phyloP scores from a whole-genome alignment of 2,888 invertebrate genomes.

The Andrena bucephala region DNA sequence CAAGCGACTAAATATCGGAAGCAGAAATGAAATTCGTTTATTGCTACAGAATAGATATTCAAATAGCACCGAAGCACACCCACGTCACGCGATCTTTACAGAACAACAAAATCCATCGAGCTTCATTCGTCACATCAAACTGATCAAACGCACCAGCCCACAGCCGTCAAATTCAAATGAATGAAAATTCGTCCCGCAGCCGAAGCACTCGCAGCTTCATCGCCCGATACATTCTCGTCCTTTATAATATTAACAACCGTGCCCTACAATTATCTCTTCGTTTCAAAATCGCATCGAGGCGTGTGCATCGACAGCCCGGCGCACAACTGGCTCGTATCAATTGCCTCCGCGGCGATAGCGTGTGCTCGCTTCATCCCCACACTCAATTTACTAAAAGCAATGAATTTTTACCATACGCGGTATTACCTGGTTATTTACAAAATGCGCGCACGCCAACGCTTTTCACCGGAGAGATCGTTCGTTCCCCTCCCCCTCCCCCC shows the following conservation, averaged over 20 bases:
- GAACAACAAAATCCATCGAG: too few species aligned
- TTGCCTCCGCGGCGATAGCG: slow-evolving; percentile 1
- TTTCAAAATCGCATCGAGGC: slow-evolving; percentile 9
- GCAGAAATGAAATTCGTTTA: too few species aligned
- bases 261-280: slow-evolving; percentile 19
- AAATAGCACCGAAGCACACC: too few species aligned
- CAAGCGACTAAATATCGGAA: too few species aligned
- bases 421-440: slow-evolving; percentile 56
- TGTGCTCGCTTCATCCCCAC: slow-evolving; percentile 12
- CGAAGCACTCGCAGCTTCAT: not conserved
- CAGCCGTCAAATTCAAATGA: not conserved
- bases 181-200: not conserved
- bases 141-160: not conserved
- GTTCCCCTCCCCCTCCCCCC: not conserved
- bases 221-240: slow-evolving; percentile 15
- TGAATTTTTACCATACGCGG: slow-evolving; percentile 55
- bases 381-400: slow-evolving; percentile 54
- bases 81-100: too few species aligned
- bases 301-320: not conserved
- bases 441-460: slow-evolving; percentile 43
- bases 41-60: too few species aligned
- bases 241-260: slow-evolving; percentile 17
- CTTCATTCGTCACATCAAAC: too few species aligned
- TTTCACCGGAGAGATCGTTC: slow-evolving; percentile 18
- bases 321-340: slow-evolving; percentile 31